Percentiles rank a stretch among this genome's conserved stretches.
Conservation (phyloP, 1,140 invertebrate species). For the Eupristina koningsbergeri region DNA sequence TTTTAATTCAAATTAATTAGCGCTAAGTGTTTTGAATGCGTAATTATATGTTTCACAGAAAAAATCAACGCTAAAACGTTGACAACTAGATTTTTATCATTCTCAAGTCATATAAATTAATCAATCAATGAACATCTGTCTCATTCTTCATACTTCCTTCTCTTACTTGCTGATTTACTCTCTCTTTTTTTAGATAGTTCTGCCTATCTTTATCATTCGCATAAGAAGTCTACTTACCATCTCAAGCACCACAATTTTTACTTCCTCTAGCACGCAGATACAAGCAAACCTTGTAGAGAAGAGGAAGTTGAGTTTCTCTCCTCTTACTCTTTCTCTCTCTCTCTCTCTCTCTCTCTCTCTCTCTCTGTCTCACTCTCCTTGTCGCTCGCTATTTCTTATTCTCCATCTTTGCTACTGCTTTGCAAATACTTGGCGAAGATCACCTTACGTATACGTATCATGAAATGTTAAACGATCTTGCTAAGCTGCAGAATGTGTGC, state of each 20-base stretch:
- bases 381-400: neutral
- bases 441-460: slow-evolving; percentile 42
- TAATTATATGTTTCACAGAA: neutral
- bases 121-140: slow-evolving; percentile 16
- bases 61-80: neutral
- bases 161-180: neutral
- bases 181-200: neutral
- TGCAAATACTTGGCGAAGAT: neutral
- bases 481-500: slow-evolving; percentile 11
- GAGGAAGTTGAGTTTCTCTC: slow-evolving; percentile 37
- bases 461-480: slow-evolving; percentile 45
- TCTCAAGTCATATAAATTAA: slow-evolving; percentile 27
- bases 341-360: neutral
- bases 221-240: neutral
- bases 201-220: neutral
- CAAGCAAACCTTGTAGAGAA: neutral
- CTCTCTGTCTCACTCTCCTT: neutral
- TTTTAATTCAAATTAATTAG: slow-evolving; percentile 6
- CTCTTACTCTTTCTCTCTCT: neutral
- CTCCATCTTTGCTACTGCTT: neutral
- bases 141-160: neutral
- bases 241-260: neutral
- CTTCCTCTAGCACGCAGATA: neutral
- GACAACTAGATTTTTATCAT: neutral
- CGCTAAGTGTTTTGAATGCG: neutral